These are phyloP conservation scores for Galeopsomyia nigrocyanea DNA, from an alignment of 2,888 invertebrate species.

Conservation along the genomic window DNA sequence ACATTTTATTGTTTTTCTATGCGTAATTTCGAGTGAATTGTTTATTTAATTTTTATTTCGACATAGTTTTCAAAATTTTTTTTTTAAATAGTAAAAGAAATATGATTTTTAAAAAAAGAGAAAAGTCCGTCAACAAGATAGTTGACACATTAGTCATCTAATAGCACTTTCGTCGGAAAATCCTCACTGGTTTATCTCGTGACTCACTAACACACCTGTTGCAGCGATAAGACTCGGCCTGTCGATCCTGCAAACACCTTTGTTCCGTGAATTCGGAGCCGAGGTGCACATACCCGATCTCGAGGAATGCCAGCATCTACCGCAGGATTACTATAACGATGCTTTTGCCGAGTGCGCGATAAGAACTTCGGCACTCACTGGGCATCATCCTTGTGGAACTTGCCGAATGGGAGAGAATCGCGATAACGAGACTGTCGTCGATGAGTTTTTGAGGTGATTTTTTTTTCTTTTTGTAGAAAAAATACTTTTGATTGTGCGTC, in stretches of 20 bases:
- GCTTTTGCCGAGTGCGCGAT: conserved; percentile 77
- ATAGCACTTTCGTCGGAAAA: background rate
- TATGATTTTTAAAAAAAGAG: too few species aligned
- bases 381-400: conserved; percentile 86
- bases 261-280: conserved; percentile 75
- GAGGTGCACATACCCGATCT: conserved; percentile 77
- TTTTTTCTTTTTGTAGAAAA: background rate
- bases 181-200: background rate
- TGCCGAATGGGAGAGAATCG: conserved; percentile 76
- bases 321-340: conserved; percentile 69
- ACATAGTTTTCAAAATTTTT: too few species aligned
- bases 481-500: background rate
- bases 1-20: too few species aligned
- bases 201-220: conserved; percentile 30
- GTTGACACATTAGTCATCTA: too few species aligned
- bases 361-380: conserved; percentile 76
- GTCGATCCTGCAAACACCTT: conserved; percentile 70
- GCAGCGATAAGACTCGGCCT: conserved; percentile 75
- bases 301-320: conserved; percentile 73
- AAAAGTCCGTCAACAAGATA: too few species aligned
- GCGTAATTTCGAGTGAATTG: too few species aligned
- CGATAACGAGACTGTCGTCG: conserved; percentile 74
- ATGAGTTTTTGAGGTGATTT: conserved; percentile 75
- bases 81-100: too few species aligned
- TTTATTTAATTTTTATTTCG: too few species aligned